Percentiles rank a stretch among this genome's conserved stretches.
These are phyloP conservation scores for Malacoraja senta DNA, from an alignment of 2,797 vertebrate genomes.

Conservation along the genomic window DNA sequence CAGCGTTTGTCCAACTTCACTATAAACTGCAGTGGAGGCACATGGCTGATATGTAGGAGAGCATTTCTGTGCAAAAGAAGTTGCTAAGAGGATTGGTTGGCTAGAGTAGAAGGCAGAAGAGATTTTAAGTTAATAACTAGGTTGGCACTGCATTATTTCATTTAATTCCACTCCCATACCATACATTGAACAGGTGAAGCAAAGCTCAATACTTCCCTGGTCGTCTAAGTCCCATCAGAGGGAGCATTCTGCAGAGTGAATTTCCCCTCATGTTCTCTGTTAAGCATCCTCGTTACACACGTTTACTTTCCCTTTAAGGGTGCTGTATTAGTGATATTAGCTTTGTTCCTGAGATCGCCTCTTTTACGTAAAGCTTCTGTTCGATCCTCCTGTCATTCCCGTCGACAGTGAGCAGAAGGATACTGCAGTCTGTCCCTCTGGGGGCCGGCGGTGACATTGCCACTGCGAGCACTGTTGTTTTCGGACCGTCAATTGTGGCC, in stretches of 20 bases:
- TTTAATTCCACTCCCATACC: neutral
- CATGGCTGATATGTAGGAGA: neutral
- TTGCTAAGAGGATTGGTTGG: neutral
- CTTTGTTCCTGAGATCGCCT: neutral
- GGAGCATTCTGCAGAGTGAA: neutral
- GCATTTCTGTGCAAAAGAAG: neutral
- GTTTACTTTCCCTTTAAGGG: neutral
- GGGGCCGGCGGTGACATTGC: neutral
- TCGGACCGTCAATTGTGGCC: neutral
- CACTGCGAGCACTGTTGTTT: neutral
- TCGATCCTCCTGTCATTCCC: neutral
- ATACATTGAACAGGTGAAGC: neutral
- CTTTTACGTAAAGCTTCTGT: no score
- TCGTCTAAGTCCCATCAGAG: neutral
- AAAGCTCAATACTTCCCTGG: neutral
- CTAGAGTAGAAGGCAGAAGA: neutral
- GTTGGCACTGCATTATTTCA: neutral
- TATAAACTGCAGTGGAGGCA: neutral
- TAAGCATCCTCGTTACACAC: neutral
- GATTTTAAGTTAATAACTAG: neutral
- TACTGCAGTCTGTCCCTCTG: neutral
- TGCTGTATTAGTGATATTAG: neutral
- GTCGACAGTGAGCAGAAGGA: neutral
- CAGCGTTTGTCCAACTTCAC: neutral
- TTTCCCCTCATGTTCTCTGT: neutral